These are phyloP conservation scores for Drosophila antonietae DNA, from an alignment of 2,888 invertebrate species.

Conservation along the genomic window DNA sequence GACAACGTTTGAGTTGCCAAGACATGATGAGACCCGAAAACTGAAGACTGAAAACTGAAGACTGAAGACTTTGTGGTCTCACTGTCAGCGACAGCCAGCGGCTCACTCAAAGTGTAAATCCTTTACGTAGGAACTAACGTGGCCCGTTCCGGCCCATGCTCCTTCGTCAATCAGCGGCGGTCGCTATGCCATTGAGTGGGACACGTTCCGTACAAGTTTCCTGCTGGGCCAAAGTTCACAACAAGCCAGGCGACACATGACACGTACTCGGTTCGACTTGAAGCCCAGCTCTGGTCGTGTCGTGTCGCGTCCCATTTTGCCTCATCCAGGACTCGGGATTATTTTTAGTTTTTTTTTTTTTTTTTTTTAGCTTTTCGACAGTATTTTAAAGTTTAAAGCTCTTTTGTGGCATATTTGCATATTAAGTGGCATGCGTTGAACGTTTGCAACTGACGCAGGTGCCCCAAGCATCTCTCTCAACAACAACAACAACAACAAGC, in stretches of 20 bases:
- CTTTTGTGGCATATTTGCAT: conserved; percentile 80
- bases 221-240: conserved; percentile 70
- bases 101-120: conserved; percentile 62
- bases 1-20: background rate
- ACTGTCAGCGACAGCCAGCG: conserved; percentile 52
- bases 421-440: conserved; percentile 76
- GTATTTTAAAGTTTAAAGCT: conserved; percentile 78
- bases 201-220: conserved; percentile 71
- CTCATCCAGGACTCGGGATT: conserved; percentile 48
- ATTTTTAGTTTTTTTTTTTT: conserved; percentile 63
- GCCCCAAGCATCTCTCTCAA: conserved; percentile 20
- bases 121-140: conserved; percentile 55
- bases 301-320: conserved; percentile 5
- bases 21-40: conserved; percentile 6
- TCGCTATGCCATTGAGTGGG: conserved; percentile 67
- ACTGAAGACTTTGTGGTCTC: conserved; percentile 59
- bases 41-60: conserved; percentile 37
- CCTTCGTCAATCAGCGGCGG: conserved; percentile 69
- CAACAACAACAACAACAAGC: background rate
- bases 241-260: conserved; percentile 76
- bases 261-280: conserved; percentile 70
- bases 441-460: conserved; percentile 41
- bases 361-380: conserved; percentile 39
- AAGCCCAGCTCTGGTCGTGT: conserved; percentile 1
- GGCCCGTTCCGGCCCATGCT: conserved; percentile 37